Evolutionary conservation across 1,140 invertebrate genomes (phyloP), one percentile per base, ranked within the genome.

Genomic region (Bombus breviceps): DNA sequence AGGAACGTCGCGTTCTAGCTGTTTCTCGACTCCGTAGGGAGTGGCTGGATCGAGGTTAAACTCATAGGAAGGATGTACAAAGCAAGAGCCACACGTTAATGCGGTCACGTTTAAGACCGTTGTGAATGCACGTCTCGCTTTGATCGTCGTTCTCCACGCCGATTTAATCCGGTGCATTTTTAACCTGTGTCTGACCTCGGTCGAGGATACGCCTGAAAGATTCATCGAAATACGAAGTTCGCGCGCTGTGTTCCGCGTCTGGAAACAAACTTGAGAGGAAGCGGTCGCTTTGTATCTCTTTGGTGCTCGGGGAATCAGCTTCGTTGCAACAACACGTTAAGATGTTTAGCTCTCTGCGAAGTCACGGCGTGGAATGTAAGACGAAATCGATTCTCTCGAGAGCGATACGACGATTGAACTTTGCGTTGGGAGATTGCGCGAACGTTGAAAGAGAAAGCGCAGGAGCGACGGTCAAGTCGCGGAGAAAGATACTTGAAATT

Each of bases 1-100:
- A 81, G 86, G 89, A 89, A 88, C 88, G 85, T 72, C 76, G 80
- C 83, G 86, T 82, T 81, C 88, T 83, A 79, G 69, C 82, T 74
- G 75, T 57, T 85, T 81, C 86, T 53, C 47, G 47, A 53, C 18
- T 53, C 47, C 0, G 5, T 53, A 53, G 47, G 47, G 47, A 53
- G 47, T 22, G 47, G 47, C 47, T 37, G 79, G 79, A 85, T 90
- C 79, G 82, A 53, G 77, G 69, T 81, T 83, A 79, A 87, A 34
- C 47, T 80, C 76, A 57, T 73, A 57, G 32, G 78, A 80, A 82
- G 71, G 83, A 83, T 77, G 71, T 71, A 71, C 78, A 83, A 78
- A 79, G 78, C 72, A 43, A 68, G n/a, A n/a, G 62, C 81, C 74
- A 64, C 87, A 59, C 89, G 79, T 73, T 64, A 90, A 87, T 83